phyloP scores from a whole-genome alignment of 2,888 invertebrate genomes.

The Caenorhabditis auriculariae region DNA sequence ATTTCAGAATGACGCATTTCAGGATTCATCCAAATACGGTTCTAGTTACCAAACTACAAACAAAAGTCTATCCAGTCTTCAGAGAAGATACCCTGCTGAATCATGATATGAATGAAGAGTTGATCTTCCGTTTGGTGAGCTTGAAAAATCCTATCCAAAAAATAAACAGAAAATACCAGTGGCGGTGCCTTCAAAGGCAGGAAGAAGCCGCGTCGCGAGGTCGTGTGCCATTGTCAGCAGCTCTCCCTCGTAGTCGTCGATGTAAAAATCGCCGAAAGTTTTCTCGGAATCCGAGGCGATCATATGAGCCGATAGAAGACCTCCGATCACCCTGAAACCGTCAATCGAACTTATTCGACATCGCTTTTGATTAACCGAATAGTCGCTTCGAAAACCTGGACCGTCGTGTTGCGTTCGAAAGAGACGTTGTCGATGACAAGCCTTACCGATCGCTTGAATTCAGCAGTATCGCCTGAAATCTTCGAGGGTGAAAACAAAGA shows the following conservation, averaged over 20 bases:
- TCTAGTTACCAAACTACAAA: no score
- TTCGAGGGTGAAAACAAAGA: no score
- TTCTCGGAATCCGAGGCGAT: conserved; percentile 69
- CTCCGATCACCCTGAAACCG: conserved; percentile 69
- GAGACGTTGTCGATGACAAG: conserved; percentile 70
- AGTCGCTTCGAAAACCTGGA: conserved; percentile 73
- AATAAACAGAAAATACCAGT: conserved; percentile 65
- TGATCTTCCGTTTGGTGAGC: no score
- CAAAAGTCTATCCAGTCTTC: no score
- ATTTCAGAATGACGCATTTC: no score
- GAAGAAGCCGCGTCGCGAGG: conserved; percentile 70
- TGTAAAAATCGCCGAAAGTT: conserved; percentile 67
- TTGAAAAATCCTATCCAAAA: no score
- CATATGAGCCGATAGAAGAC: conserved; percentile 72
- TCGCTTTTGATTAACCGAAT: conserved; percentile 67
- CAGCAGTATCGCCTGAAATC: conserved; percentile 64
- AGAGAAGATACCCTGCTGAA: no score
- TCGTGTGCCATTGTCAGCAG: conserved; percentile 71
- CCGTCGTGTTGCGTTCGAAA: conserved; percentile 71
- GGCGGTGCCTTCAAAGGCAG: conserved; percentile 71
- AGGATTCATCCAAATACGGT: no score
- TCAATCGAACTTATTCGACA: not conserved
- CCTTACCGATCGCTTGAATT: conserved; percentile 70
- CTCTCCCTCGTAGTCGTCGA: conserved; percentile 65
- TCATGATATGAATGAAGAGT: no score